These are phyloP conservation scores for Rhopalosiphum maidis DNA, from an alignment of 1,140 invertebrate species.

Conservation along the genomic window DNA sequence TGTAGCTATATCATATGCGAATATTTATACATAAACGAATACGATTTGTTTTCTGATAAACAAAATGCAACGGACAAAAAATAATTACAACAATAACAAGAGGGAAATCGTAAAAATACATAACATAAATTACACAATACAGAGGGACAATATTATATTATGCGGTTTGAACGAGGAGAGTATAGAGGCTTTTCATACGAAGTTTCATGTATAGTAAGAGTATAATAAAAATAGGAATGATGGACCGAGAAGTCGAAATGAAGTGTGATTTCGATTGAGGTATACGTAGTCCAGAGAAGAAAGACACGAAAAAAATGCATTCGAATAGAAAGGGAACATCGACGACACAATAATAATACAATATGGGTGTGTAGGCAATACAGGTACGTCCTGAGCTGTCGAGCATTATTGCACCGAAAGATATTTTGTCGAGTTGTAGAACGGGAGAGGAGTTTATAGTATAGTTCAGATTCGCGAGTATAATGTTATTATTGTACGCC, in stretches of 20 bases:
- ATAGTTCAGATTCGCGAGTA: background rate
- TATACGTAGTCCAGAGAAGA: background rate
- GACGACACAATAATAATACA: background rate
- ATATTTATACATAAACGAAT: too few relatives aligned
- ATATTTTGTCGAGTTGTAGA: background rate
- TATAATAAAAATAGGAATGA: background rate
- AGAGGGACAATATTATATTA: background rate
- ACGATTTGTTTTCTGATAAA: background rate
- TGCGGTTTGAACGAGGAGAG: background rate
- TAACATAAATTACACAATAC: slow-evolving; percentile 7
- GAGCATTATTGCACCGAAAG: background rate
- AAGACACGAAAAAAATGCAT: background rate
- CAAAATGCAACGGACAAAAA: background rate
- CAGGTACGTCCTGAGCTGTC: background rate
- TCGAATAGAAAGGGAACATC: background rate
- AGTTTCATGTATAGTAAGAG: background rate
- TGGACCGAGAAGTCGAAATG: background rate
- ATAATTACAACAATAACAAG: background rate
- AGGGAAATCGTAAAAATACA: background rate
- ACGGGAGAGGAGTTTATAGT: background rate
- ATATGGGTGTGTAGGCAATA: background rate
- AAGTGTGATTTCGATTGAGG: background rate
- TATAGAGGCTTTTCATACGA: background rate
- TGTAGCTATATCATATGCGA: too few relatives aligned
- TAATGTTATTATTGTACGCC: background rate